Percentiles rank a stretch among this genome's conserved stretches.
Evolutionary conservation across 2,113 vertebrate genomes (phyloP).

Genomic region (Brienomyrus brachyistius): DNA sequence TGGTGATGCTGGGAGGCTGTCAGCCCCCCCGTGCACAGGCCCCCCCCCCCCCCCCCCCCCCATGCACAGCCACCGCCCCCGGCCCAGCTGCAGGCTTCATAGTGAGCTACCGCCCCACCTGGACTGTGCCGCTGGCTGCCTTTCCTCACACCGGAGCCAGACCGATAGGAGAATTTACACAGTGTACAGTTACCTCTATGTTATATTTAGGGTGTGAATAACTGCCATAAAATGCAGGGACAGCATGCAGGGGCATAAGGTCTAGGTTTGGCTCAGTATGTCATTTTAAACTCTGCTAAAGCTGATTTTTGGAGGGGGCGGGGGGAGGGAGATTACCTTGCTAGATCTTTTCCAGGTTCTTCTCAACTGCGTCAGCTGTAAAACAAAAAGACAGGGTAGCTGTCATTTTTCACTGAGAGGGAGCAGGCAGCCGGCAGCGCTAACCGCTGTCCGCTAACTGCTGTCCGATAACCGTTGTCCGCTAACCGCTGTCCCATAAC

Average conservation of each 20-base stretch:
- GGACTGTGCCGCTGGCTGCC: neutral
- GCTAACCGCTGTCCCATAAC: neutral
- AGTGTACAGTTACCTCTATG: neutral
- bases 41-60: neutral
- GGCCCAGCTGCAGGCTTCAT: neutral
- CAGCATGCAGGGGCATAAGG: neutral
- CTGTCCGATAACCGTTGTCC: too few relatives aligned
- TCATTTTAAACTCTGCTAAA: neutral
- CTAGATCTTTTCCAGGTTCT: conserved; percentile 89
- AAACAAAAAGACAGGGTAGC: conserved; percentile 65
- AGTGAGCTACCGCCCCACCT: neutral
- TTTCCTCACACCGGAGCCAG: neutral
- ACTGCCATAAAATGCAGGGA: neutral
- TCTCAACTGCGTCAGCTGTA: conserved; percentile 87
- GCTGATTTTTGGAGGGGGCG: neutral
- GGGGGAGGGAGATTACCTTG: conserved; percentile 74
- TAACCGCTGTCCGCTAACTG: neutral
- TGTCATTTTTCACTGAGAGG: conserved; percentile 45
- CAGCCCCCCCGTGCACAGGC: neutral
- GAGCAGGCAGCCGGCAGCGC: neutral
- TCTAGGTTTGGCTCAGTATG: neutral
- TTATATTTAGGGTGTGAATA: neutral
- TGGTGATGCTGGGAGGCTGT: neutral
- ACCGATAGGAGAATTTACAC: neutral
- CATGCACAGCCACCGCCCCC: neutral